Percentiles rank a stretch among this genome's conserved stretches.
phyloP scores from a whole-genome alignment of 1,140 invertebrate genomes.

The Notospermus geniculatus region DNA sequence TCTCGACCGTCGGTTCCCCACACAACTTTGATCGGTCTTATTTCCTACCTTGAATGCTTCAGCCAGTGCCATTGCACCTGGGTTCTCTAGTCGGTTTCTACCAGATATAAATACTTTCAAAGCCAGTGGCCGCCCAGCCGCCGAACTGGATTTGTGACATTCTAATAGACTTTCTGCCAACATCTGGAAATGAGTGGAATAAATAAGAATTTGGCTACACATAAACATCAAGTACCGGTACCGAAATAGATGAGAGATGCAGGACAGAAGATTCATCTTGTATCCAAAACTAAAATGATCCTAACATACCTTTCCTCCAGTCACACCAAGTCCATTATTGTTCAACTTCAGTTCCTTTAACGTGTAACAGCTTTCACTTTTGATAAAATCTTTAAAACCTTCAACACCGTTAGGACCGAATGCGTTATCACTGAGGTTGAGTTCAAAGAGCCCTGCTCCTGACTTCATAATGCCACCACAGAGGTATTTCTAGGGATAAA shows the following conservation, averaged over 20 bases:
- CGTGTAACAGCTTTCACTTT: constrained; percentile 78
- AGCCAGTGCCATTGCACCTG: constrained; percentile 81
- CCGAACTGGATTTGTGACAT: constrained; percentile 68
- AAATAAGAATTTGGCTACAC: constrained; percentile 1
- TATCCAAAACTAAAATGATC: background rate
- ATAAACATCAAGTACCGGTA: background rate
- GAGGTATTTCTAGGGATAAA: constrained; percentile 65
- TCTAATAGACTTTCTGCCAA: constrained; percentile 75
- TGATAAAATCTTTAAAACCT: constrained; percentile 81
- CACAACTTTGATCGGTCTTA: no score
- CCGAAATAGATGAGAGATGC: background rate
- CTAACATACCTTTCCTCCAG: constrained; percentile 72
- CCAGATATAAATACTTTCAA: constrained; percentile 88
- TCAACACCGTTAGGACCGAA: constrained; percentile 93
- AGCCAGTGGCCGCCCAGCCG: constrained; percentile 64
- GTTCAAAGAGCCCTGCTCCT: constrained; percentile 73
- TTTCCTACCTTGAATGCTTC: constrained; percentile 71
- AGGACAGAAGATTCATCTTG: background rate
- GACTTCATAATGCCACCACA: constrained; percentile 79
- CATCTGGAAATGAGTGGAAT: no score
- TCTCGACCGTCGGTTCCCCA: no score
- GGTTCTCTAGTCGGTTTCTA: constrained; percentile 91
- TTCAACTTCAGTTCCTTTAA: constrained; percentile 80
- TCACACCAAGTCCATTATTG: constrained; percentile 93
- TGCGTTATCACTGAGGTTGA: constrained; percentile 98